Percentiles rank a stretch among this genome's conserved stretches.
Conservation (phyloP, 1,140 invertebrate genomes). For the Calycopis cecrops region DNA sequence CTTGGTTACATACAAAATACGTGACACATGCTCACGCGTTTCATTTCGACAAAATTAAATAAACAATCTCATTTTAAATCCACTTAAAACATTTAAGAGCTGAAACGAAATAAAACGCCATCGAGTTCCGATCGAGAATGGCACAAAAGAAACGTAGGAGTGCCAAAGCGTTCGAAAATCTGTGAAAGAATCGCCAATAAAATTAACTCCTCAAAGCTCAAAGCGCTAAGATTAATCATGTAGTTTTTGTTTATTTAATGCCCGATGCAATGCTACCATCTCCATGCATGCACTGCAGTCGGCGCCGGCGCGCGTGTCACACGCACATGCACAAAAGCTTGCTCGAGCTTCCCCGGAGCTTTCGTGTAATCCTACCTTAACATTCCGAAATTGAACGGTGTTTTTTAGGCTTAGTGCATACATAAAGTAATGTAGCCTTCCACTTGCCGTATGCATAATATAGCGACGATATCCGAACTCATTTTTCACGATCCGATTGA, state of each 20-base stretch:
- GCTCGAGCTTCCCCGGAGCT: constrained; percentile 11
- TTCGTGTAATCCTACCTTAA: constrained; percentile 22
- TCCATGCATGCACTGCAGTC: constrained; percentile 52
- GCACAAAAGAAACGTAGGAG: not conserved
- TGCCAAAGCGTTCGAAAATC: not conserved
- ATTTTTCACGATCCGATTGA: constrained; percentile 68
- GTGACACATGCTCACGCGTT: no score
- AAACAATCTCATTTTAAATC: no score
- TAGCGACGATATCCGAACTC: constrained; percentile 38
- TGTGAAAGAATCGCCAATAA: no score
- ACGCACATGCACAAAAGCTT: constrained; percentile 35
- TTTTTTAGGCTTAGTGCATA: not conserved
- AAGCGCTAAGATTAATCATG: constrained; percentile 44
- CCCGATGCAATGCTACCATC: constrained; percentile 13
- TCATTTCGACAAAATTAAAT: no score
- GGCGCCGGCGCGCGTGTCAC: constrained; percentile 53
- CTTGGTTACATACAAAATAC: no score
- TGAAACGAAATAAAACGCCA: no score
- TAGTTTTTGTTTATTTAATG: constrained; percentile 68
- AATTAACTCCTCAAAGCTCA: constrained; percentile 10
- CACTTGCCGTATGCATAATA: constrained; percentile 62
- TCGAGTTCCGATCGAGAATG: no score
- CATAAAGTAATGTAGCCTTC: constrained; percentile 21
- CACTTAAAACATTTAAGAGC: no score
- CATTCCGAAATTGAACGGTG: constrained; percentile 17